phyloP scores from a whole-genome alignment of 2,113 vertebrate genomes.

The Sorex fumeus region DNA sequence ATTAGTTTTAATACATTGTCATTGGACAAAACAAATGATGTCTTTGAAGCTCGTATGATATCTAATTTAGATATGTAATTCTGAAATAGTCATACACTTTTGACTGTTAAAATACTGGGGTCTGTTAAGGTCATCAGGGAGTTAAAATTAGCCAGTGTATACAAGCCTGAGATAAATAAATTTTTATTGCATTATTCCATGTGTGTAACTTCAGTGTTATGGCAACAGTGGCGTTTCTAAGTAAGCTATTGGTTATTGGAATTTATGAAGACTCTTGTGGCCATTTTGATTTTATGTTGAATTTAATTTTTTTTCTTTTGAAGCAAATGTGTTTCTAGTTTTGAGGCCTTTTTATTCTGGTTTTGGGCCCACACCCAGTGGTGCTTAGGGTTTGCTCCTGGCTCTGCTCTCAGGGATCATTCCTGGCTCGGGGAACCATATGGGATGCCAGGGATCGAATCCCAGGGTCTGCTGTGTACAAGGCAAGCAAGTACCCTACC shows the following conservation, averaged over 20 bases:
- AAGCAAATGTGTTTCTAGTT: slow-evolving; percentile 31
- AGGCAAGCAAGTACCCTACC: too few relatives aligned
- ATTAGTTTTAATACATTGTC: neutral
- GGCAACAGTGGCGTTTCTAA: slow-evolving; percentile 4
- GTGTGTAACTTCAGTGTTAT: neutral
- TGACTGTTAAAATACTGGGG: slow-evolving; percentile 9
- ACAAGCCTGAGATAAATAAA: slow-evolving; percentile 18
- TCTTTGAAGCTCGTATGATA: neutral
- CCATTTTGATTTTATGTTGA: slow-evolving; percentile 34
- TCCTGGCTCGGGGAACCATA: too few relatives aligned
- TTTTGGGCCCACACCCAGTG: neutral
- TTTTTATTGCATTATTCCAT: slow-evolving; percentile 29
- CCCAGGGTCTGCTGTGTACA: too few relatives aligned
- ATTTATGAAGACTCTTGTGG: slow-evolving; percentile 1
- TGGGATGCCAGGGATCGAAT: too few relatives aligned
- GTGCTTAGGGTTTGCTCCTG: neutral
- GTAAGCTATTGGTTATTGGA: neutral
- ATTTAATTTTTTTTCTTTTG: slow-evolving; percentile 4
- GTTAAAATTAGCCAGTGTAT: neutral
- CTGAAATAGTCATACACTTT: slow-evolving; percentile 9
- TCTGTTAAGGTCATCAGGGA: neutral
- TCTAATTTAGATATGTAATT: slow-evolving; percentile 49
- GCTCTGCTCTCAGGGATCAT: too few relatives aligned
- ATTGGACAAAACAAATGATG: neutral
- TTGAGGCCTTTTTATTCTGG: slow-evolving; percentile 61